These are phyloP conservation scores for Oreohelix idahoensis DNA, from an alignment of 1,140 invertebrate species.

Conservation along the genomic window DNA sequence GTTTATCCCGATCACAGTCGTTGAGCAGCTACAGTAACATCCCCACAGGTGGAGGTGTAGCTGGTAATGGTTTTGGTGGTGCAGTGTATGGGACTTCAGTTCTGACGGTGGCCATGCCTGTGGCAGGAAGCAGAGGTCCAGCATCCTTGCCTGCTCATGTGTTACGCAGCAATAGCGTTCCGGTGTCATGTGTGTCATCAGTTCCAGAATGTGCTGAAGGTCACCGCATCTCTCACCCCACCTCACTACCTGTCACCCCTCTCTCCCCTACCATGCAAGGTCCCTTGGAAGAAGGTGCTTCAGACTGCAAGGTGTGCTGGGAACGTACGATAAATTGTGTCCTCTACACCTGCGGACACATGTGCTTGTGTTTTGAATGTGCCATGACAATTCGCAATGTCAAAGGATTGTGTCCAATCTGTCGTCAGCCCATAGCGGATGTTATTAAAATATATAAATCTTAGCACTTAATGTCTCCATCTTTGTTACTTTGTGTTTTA, in stretches of 20 bases:
- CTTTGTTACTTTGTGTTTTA: neutral
- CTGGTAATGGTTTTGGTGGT: neutral
- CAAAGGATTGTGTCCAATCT: conserved; percentile 91
- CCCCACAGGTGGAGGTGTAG: neutral
- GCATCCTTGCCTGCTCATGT: conserved; percentile 43
- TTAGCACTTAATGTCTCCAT: conserved; percentile 15
- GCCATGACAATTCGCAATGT: conserved; percentile 92
- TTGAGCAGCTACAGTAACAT: conserved; percentile 46
- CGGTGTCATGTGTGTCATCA: conserved; percentile 43
- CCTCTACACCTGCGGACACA: conserved; percentile 96
- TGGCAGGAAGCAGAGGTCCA: conserved; percentile 36
- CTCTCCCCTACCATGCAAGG: conserved; percentile 20
- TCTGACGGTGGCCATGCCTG: conserved; percentile 53
- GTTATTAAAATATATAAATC: conserved; percentile 88
- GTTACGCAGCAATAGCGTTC: conserved; percentile 56
- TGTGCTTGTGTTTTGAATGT: conserved; percentile 99
- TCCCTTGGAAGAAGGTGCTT: conserved; percentile 19
- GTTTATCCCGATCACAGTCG: conserved; percentile 56
- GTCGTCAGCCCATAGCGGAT: conserved; percentile 91
- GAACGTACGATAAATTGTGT: conserved; percentile 93
- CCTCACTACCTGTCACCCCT: conserved; percentile 43
- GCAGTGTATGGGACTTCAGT: conserved; percentile 12
- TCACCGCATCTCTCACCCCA: conserved; percentile 36
- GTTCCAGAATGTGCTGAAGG: conserved; percentile 19
- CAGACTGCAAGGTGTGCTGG: conserved; percentile 94